These are phyloP conservation scores for Willowsia nigromaculata DNA, from an alignment of 2,888 invertebrate species.

Conservation along the genomic window DNA sequence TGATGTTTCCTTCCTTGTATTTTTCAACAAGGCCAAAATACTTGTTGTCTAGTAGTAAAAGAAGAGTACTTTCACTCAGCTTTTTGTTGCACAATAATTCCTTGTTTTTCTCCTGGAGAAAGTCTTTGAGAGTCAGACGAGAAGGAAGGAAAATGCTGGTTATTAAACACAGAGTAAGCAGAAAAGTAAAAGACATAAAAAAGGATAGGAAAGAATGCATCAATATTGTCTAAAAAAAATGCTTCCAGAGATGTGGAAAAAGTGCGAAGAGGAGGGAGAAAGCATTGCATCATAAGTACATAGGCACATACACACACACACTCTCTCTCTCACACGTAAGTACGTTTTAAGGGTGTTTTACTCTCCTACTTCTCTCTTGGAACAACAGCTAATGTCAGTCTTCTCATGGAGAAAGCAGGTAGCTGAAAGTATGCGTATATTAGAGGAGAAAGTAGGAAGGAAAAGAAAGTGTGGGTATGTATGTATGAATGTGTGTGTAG, in stretches of 20 bases:
- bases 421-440: too few relatives aligned
- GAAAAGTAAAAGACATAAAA: not conserved
- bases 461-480: not conserved
- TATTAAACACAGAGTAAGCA: not conserved
- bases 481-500: not conserved
- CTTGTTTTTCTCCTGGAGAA: not conserved
- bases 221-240: conserved; percentile 46
- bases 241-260: conserved; percentile 43
- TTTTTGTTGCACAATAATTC: not conserved
- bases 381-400: too few relatives aligned
- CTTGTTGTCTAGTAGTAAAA: too few relatives aligned
- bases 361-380: too few relatives aligned
- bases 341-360: too few relatives aligned
- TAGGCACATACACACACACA: too few relatives aligned
- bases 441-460: too few relatives aligned
- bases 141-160: not conserved
- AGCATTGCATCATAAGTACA: conserved; percentile 34
- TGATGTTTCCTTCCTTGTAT: not conserved
- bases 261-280: conserved; percentile 69
- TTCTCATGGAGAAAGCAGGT: too few relatives aligned
- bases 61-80: not conserved
- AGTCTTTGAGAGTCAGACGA: not conserved
- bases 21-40: not conserved
- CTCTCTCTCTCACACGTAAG: too few relatives aligned
- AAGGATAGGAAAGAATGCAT: conserved; percentile 32